These are phyloP conservation scores for Drosophila mercatorum DNA, from an alignment of 2,888 invertebrate species.

Conservation along the genomic window DNA sequence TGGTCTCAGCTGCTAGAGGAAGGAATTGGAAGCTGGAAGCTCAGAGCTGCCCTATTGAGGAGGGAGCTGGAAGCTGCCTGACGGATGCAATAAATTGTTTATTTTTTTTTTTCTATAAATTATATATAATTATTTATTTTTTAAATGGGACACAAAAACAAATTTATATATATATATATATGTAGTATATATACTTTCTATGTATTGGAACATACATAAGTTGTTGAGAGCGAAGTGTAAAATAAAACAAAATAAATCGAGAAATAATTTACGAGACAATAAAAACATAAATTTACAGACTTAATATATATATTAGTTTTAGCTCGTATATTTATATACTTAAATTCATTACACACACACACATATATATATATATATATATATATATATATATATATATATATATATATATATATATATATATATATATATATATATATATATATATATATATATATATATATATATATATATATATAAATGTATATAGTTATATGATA, in stretches of 20 bases:
- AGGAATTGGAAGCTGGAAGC: too few species aligned
- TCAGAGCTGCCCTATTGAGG: too few species aligned
- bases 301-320: conserved; percentile 12
- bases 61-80: too few species aligned
- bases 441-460: too few species aligned
- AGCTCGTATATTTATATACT: conserved; percentile 16
- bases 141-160: conserved; percentile 41
- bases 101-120: conserved; percentile 5
- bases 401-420: background rate
- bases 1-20: too few species aligned
- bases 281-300: conserved; percentile 4
- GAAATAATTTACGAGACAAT: conserved; percentile 7
- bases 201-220: conserved; percentile 19
- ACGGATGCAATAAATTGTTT: background rate
- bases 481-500: conserved; percentile 7
- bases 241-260: conserved; percentile 18
- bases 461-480: conserved; percentile 3
- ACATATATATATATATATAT: rapidly evolving
- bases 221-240: conserved; percentile 51
- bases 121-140: conserved; percentile 51
- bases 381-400: conserved; percentile 8
- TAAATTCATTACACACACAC: conserved; percentile 20
- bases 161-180: conserved; percentile 6
- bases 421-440: too few species aligned
- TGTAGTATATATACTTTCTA: conserved; percentile 9